Evolutionary conservation across 2,888 invertebrate species (phyloP).

Genomic region (Chrysina gloriosa): DNA sequence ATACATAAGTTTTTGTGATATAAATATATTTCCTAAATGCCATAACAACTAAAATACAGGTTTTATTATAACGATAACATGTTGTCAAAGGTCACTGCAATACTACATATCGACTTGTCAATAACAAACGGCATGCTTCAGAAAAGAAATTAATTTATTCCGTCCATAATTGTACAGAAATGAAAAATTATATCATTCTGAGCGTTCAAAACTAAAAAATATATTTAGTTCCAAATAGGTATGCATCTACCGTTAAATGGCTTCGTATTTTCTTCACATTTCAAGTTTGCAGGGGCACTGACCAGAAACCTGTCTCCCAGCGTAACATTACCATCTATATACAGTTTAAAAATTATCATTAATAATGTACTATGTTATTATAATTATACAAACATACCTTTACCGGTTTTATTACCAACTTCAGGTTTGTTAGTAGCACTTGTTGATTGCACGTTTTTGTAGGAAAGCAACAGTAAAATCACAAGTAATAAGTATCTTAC

Average conservation of each 20-base stretch:
- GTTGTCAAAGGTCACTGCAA: neutral
- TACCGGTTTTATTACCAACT: neutral
- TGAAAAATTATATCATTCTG: no score
- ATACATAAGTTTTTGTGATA: no score
- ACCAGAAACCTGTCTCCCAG: conserved; percentile 21
- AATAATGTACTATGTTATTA: neutral
- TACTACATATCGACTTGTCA: neutral
- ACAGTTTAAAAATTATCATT: neutral
- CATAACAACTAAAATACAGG: neutral
- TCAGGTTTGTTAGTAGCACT: neutral
- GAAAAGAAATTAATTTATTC: neutral
- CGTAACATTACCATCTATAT: neutral
- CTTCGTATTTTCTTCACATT: neutral
- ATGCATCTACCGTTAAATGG: conserved; percentile 16
- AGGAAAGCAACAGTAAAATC: neutral
- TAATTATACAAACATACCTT: neutral
- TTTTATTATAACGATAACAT: neutral
- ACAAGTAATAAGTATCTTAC: neutral
- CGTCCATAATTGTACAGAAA: no score
- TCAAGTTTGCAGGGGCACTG: conserved; percentile 2
- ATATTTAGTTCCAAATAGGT: neutral
- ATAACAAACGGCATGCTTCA: neutral
- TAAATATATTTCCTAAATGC: no score
- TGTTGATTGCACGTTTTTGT: neutral
- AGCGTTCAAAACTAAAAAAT: no score